These are phyloP conservation scores for Scaptomyza parva DNA, from an alignment of 2,888 invertebrate genomes.

Conservation along the genomic window DNA sequence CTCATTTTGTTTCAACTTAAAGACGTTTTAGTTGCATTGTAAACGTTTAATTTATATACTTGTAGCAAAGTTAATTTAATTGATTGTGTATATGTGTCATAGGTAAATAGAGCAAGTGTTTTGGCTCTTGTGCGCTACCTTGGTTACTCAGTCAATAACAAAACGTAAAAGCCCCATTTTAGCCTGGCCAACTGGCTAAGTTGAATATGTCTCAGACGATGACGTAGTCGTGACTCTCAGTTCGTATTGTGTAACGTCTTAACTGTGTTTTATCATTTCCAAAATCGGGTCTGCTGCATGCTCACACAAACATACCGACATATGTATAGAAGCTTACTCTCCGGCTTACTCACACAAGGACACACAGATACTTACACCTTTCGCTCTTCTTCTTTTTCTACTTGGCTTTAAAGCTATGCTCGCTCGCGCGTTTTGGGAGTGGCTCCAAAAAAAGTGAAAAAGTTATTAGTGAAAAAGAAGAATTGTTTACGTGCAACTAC, in stretches of 20 bases:
- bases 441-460: constrained; percentile 71
- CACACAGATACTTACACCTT: constrained; percentile 49
- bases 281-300: constrained; percentile 56
- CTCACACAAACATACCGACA: constrained; percentile 24
- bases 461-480: constrained; percentile 37
- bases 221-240: constrained; percentile 63
- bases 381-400: constrained; percentile 53
- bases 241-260: constrained; percentile 73
- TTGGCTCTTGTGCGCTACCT: constrained; percentile 55
- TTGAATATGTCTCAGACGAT: constrained; percentile 51
- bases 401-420: constrained; percentile 53
- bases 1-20: constrained; percentile 28
- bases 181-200: constrained; percentile 45
- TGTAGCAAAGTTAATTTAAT: constrained; percentile 23
- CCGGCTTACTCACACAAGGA: constrained; percentile 37
- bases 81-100: constrained; percentile 28
- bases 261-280: constrained; percentile 76
- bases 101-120: constrained; percentile 55
- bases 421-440: constrained; percentile 73
- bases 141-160: constrained; percentile 65
- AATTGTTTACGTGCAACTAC: constrained; percentile 38
- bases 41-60: constrained; percentile 8
- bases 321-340: constrained; percentile 43
- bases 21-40: constrained; percentile 31
- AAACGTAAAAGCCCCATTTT: constrained; percentile 35